Conservation (phyloP, 2,888 invertebrate species). For the Caenorhabditis becei region DNA sequence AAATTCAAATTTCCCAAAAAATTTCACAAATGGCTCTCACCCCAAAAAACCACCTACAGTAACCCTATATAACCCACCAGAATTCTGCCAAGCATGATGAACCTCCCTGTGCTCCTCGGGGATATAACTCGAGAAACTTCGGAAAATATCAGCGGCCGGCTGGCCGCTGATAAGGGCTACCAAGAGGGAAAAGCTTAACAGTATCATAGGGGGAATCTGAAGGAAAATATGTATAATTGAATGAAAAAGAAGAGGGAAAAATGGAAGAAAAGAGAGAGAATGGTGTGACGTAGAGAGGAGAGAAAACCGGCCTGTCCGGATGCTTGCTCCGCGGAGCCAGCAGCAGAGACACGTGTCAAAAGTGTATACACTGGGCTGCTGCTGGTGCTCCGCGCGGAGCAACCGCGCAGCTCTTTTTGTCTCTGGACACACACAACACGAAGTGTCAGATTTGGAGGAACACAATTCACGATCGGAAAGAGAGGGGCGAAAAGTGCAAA, state of each 20-base stretch:
- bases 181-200: not conserved
- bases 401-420: constrained; percentile 39
- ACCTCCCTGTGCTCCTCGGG: constrained; percentile 42
- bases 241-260: not conserved
- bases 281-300: constrained; percentile 7
- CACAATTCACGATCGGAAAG: constrained; percentile 18
- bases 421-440: constrained; percentile 37
- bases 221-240: constrained; percentile 4
- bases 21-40: no score
- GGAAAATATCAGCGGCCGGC: constrained; percentile 46
- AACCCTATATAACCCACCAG: constrained; percentile 59
- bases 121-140: constrained; percentile 52
- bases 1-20: no score
- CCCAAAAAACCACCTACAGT: no score
- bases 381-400: constrained; percentile 31
- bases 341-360: constrained; percentile 52
- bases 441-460: constrained; percentile 29
- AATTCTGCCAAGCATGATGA: constrained; percentile 68
- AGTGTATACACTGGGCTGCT: constrained; percentile 44
- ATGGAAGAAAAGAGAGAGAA: not conserved
- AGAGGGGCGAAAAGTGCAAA: constrained; percentile 28
- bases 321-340: constrained; percentile 19
- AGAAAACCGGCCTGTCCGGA: constrained; percentile 48
- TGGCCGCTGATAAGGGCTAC: constrained; percentile 2
- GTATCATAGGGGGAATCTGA: not conserved